These are phyloP conservation scores for Valencia hispanica DNA, from an alignment of 2,797 vertebrate species.

Conservation along the genomic window DNA sequence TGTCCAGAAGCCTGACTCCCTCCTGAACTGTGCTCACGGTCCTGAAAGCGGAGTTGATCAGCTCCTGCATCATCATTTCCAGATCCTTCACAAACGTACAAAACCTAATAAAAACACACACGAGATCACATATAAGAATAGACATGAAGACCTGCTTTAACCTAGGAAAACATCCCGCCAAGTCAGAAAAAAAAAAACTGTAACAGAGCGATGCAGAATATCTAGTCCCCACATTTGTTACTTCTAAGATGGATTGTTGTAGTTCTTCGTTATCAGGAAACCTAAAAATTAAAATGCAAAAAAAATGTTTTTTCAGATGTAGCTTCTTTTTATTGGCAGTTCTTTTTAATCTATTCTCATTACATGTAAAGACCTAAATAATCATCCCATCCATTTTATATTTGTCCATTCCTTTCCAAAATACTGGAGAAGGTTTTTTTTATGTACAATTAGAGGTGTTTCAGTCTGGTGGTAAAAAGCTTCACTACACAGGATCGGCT, in stretches of 20 bases:
- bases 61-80: slow-evolving; percentile 81
- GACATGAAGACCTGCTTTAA: background rate
- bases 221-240: background rate
- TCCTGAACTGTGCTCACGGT: slow-evolving; percentile 80
- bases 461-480: no score
- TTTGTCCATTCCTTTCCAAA: no score
- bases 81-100: slow-evolving; percentile 63
- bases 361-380: no score
- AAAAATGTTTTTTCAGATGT: background rate
- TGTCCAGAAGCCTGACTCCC: slow-evolving; percentile 83
- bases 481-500: no score
- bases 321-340: no score
- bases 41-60: slow-evolving; percentile 84
- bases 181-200: background rate
- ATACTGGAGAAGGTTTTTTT: no score
- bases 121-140: slow-evolving; percentile 4
- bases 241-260: background rate
- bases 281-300: background rate
- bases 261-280: background rate
- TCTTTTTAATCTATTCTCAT: no score
- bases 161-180: background rate
- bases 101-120: slow-evolving; percentile 76
- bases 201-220: background rate
- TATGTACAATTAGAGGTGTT: no score
- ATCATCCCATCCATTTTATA: no score